Evolutionary conservation across 1,140 invertebrate genomes (phyloP), one percentile per base, ranked within the genome.

Genomic region (Monomorium pharaonis): DNA sequence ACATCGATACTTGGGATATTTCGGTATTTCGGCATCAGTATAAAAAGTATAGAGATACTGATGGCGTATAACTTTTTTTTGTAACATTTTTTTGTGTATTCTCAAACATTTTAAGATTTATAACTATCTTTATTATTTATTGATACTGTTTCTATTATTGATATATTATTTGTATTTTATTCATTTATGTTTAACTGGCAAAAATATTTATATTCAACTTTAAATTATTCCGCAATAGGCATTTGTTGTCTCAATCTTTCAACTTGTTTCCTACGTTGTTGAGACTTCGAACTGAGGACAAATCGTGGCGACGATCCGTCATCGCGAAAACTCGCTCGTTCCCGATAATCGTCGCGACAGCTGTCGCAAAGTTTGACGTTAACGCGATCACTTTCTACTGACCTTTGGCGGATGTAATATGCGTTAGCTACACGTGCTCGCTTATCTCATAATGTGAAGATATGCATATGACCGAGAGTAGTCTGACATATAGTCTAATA

Each of bases 321-420:
- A 37, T 58, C 16, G 63, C 14, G 47, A 54, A 42, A 80, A 54
- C 33, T 80, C 74, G 74, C 10, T n/a, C 16, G 33, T 37, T 6
- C 47, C 47, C 14, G 62, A 80, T 80, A 80, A 80, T 80, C 62
- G 62, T 10, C 16, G 33, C 62, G 47, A 80, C 62, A 69, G 77
- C 62, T 80, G 76, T 80, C n/a, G 62, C 47, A 33, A 80, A 80
- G 77, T 80, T 81, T 30, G 51, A 58, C 49, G 65, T 81, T 70
- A 70, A 70, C 51, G 63, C 33, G 33, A 56, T 21, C 47, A 65
- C 78, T 81, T 70, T 80, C 63, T 65, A 33, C 21, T 33, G 24
- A 81, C 63, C 65, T 70, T 70, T 56, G 49, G 33, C 49, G 44
- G 77, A 80, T 80, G 69, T 80, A 80, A 80, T 54, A 47, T 10